A percentile compares a stretch with the other conserved stretches of the same genome.
Evolutionary conservation across 2,797 vertebrate genomes (phyloP).

Genomic region (Gymnodraco acuticeps): DNA sequence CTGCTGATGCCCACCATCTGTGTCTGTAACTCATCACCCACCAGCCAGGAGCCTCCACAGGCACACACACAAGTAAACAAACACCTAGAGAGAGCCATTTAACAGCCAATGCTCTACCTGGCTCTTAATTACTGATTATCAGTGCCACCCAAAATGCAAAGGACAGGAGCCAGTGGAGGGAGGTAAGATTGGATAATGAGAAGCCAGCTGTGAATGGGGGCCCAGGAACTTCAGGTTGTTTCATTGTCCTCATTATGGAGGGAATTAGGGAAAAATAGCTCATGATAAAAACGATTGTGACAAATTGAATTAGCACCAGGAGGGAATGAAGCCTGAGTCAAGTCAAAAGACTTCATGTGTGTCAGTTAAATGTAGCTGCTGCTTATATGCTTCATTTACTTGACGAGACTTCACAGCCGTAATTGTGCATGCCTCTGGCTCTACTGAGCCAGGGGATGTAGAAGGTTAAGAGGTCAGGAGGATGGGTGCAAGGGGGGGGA

Average conservation of each 20-base stretch:
- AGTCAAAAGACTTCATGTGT: conserved; percentile 32
- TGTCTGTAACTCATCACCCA: conserved; percentile 81
- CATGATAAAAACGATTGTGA: conserved; percentile 20
- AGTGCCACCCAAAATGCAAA: conserved; percentile 45
- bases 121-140: conserved; percentile 66
- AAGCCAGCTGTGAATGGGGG: conserved; percentile 23
- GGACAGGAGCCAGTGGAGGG: conserved; percentile 6
- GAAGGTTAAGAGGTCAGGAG: conserved; percentile 68
- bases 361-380: conserved; percentile 51
- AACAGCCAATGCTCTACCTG: conserved; percentile 63
- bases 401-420: conserved; percentile 65
- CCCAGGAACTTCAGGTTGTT: conserved; percentile 16
- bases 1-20: conserved; percentile 85
- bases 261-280: conserved; percentile 11
- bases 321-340: conserved; percentile 14
- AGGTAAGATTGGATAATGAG: conserved; percentile 26
- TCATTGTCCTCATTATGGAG: conserved; percentile 29
- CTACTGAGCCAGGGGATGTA: conserved; percentile 60
- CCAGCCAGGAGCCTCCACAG: conserved; percentile 70
- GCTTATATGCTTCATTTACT: conserved; percentile 64
- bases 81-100: conserved; percentile 62
- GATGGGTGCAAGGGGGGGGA: conserved; percentile 42
- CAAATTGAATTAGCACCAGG: conserved; percentile 37
- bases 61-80: conserved; percentile 75
- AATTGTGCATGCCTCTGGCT: conserved; percentile 71